Evolutionary conservation across 2,888 invertebrate species (phyloP).

Genomic region (Kuschelorhynchus macadamiae): DNA sequence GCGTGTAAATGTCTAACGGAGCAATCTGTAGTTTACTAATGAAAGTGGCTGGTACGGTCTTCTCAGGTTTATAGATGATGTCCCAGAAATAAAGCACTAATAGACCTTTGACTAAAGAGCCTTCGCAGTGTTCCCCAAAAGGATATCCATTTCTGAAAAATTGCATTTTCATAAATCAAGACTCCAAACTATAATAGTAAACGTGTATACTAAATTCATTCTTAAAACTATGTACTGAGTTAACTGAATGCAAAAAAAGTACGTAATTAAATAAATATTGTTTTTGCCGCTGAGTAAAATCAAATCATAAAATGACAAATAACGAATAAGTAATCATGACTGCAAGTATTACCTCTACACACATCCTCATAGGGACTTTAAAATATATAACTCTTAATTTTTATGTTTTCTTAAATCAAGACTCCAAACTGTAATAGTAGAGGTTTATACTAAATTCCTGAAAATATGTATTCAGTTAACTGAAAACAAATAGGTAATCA

Average conservation of each 20-base stretch:
- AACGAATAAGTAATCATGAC: too few relatives aligned
- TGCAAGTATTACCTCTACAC: too few relatives aligned
- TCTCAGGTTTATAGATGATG: slow-evolving; percentile 74
- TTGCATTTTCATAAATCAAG: background rate
- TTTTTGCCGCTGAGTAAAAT: too few relatives aligned
- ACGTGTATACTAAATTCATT: too few relatives aligned
- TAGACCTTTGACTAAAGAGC: slow-evolving; percentile 57
- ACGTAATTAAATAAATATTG: too few relatives aligned
- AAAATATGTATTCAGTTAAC: too few relatives aligned
- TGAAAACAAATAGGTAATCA: too few relatives aligned
- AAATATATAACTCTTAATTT: slow-evolving; percentile 66
- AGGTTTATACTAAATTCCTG: too few relatives aligned
- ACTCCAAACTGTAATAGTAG: background rate
- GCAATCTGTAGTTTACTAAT: slow-evolving; percentile 72
- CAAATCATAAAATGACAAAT: too few relatives aligned
- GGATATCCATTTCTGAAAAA: slow-evolving; percentile 66
- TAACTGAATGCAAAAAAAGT: too few relatives aligned
- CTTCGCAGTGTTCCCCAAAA: slow-evolving; percentile 68
- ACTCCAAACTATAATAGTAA: background rate
- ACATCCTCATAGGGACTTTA: too few relatives aligned
- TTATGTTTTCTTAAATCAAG: background rate
- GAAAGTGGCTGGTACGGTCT: slow-evolving; percentile 68
- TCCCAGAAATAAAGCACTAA: slow-evolving; percentile 80
- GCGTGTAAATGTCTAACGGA: slow-evolving; percentile 81
- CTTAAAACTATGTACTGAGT: too few relatives aligned